phyloP scores from a whole-genome alignment of 2,888 invertebrate genomes.

The Pherbina coryleti region DNA sequence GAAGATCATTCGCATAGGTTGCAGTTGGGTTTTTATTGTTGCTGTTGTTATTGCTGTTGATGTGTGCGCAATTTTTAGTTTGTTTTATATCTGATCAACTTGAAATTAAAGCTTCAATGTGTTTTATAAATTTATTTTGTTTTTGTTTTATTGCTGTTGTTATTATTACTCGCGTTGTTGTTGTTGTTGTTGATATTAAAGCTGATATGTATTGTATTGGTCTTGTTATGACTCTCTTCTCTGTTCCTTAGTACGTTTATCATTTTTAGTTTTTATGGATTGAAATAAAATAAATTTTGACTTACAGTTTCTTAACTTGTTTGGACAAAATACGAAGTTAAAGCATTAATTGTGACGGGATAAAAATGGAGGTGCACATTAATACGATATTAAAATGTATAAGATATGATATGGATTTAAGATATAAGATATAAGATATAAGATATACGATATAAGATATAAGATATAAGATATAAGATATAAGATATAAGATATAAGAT shows the following conservation, averaged over 20 bases:
- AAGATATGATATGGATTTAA: too few species aligned
- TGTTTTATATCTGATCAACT: slow-evolving; percentile 36
- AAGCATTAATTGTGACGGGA: too few species aligned
- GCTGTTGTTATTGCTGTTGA: neutral
- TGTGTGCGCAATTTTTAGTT: slow-evolving; percentile 28
- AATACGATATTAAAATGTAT: too few species aligned
- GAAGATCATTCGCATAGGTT: slow-evolving; percentile 30
- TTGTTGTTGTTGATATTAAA: slow-evolving; percentile 10
- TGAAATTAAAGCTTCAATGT: slow-evolving; percentile 30
- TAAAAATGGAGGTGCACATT: neutral
- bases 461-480: too few species aligned
- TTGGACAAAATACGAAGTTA: too few species aligned
- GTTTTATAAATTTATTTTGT: slow-evolving; percentile 19
- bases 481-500: too few species aligned
- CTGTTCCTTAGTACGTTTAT: slow-evolving; percentile 22
- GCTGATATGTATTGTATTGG: slow-evolving; percentile 16
- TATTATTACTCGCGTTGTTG: neutral
- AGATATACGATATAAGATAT: too few species aligned
- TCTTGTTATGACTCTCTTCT: neutral
- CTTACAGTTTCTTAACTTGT: neutral
- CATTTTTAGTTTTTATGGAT: neutral
- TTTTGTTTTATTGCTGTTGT: slow-evolving; percentile 21
- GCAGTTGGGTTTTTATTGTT: slow-evolving; percentile 41
- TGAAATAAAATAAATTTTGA: neutral
- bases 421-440: too few species aligned